A percentile compares a stretch with the other conserved stretches of the same genome.
phyloP scores from a whole-genome alignment of 2,888 invertebrate genomes.

The Eupithecia tripunctaria region DNA sequence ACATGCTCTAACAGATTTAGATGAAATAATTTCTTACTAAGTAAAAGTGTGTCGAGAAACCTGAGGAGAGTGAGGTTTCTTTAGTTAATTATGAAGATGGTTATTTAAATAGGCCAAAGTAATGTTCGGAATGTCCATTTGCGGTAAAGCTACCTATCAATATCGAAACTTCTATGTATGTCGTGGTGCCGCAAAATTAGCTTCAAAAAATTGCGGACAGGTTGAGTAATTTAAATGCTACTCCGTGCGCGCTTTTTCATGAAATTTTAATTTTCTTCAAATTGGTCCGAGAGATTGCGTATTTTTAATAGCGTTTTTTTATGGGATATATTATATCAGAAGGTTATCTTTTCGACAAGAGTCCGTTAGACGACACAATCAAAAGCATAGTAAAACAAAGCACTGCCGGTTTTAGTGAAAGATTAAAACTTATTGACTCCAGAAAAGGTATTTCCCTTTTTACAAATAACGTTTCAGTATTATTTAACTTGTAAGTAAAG shows the following conservation, averaged over 20 bases:
- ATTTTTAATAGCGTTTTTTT: not conserved
- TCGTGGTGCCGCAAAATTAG: not conserved
- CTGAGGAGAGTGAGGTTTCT: not conserved
- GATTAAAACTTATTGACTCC: not conserved
- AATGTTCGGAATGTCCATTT: not conserved
- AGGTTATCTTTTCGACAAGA: not conserved
- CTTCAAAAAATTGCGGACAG: not conserved
- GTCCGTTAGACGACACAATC: not conserved
- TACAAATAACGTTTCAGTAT: not conserved
- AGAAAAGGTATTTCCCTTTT: not conserved
- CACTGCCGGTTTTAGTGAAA: not conserved
- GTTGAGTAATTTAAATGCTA: conserved; percentile 11
- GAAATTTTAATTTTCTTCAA: conserved; percentile 18
- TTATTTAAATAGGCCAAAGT: not conserved
- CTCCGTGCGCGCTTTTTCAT: conserved; percentile 4
- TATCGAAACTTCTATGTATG: not conserved
- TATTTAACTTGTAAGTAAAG: not conserved
- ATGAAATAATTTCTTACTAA: conserved; percentile 10
- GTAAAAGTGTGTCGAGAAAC: not conserved
- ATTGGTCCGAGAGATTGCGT: conserved; percentile 6
- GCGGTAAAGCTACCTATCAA: not conserved
- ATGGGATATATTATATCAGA: conserved; percentile 1
- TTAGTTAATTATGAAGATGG: not conserved
- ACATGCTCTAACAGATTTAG: conserved; percentile 15
- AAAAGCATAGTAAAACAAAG: not conserved